Conservation (phyloP, 2,797 vertebrate species). For the Manis pentadactyla region DNA sequence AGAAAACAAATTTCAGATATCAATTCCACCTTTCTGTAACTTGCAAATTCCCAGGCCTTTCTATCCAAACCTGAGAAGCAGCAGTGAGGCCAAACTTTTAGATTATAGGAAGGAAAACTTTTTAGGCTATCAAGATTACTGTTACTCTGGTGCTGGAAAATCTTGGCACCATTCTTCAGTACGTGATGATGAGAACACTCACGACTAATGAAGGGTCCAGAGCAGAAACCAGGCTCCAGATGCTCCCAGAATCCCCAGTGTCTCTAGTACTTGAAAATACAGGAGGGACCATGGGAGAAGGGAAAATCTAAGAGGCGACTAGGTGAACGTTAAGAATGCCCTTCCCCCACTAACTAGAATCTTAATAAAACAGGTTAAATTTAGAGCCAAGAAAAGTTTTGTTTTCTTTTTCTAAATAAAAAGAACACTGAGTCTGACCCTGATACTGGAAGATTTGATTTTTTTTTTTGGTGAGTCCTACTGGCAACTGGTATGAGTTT, state of each 20-base stretch:
- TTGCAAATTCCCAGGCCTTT: neutral
- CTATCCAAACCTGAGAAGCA: neutral
- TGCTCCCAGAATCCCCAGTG: neutral
- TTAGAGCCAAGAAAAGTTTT: slow-evolving; percentile 1
- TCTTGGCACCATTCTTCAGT: neutral
- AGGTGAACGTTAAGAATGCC: neutral
- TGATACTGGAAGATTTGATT: neutral
- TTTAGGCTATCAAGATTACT: neutral
- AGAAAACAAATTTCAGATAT: neutral
- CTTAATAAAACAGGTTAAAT: neutral
- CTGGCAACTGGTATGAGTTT: neutral
- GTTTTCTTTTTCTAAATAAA: slow-evolving; percentile 60
- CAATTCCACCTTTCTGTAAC: neutral
- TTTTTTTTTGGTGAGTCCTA: neutral
- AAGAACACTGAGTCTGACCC: neutral
- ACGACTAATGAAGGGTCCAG: neutral
- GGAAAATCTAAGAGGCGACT: neutral
- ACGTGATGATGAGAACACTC: neutral
- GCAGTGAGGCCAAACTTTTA: neutral
- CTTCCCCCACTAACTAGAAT: neutral
- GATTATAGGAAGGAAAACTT: neutral
- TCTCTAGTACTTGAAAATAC: rapidly evolving
- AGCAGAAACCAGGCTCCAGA: neutral
- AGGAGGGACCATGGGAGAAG: rapidly evolving
- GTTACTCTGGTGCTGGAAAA: too few relatives aligned